A percentile compares a stretch with the other conserved stretches of the same genome.
These are phyloP conservation scores for Hirtodrosophila alboralis DNA, from an alignment of 2,888 invertebrate genomes.

Conservation along the genomic window DNA sequence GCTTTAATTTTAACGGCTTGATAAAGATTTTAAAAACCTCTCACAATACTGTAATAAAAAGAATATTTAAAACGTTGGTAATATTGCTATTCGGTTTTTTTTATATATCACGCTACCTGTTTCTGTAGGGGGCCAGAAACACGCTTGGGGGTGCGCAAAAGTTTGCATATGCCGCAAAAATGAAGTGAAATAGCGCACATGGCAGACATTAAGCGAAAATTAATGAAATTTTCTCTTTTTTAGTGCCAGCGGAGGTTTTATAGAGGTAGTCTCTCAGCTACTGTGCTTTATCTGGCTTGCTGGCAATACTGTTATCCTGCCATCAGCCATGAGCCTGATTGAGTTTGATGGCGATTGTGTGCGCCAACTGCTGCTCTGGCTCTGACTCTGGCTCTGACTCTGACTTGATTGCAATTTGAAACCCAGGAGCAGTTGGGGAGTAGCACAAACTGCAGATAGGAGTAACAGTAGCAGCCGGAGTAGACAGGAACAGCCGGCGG, in stretches of 20 bases:
- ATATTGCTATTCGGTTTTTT: too few species aligned
- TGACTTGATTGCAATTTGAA: constrained; percentile 73
- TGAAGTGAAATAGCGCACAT: constrained; percentile 74
- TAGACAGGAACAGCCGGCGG: constrained; percentile 32
- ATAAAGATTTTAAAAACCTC: too few species aligned
- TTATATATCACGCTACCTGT: too few species aligned
- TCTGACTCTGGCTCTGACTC: constrained; percentile 52
- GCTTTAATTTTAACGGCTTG: too few species aligned
- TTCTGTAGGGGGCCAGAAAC: neutral
- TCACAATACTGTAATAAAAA: too few species aligned
- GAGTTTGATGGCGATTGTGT: constrained; percentile 80
- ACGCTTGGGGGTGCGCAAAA: neutral
- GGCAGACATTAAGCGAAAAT: constrained; percentile 78
- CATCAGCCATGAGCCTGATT: constrained; percentile 71
- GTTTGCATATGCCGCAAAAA: constrained; percentile 21
- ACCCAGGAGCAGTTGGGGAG: constrained; percentile 10
- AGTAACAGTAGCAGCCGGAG: constrained; percentile 25
- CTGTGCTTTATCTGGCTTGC: constrained; percentile 34
- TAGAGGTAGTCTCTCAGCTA: constrained; percentile 20
- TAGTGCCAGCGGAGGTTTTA: constrained; percentile 31
- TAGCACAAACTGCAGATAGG: neutral
- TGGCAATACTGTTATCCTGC: constrained; percentile 47
- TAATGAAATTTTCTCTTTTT: constrained; percentile 76
- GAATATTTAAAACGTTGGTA: too few species aligned
- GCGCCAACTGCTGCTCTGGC: constrained; percentile 44